Conservation (phyloP, 2,113 vertebrate species). For the Nesospiza acunhae region DNA sequence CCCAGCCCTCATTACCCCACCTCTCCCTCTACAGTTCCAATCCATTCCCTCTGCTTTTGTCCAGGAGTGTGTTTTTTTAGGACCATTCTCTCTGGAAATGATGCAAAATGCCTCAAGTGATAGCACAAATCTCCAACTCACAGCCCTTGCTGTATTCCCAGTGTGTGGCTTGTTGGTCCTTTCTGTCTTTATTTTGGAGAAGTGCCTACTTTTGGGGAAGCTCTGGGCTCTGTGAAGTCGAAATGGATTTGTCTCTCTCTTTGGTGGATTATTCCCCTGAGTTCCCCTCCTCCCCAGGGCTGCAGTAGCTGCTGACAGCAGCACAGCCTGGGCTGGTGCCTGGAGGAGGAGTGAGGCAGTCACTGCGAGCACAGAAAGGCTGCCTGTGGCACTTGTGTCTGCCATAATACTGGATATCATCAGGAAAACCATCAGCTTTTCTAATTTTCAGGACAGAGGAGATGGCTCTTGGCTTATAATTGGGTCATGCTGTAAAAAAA, state of each 20-base stretch:
- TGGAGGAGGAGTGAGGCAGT: not conserved
- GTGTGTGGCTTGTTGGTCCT: not conserved
- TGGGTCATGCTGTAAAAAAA: conserved; percentile 25
- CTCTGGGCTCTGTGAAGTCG: not conserved
- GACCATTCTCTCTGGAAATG: not conserved
- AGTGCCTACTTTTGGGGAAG: not conserved
- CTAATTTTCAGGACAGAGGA: conserved; percentile 43
- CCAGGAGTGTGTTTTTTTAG: not conserved
- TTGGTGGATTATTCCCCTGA: not conserved
- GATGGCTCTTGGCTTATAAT: conserved; percentile 4
- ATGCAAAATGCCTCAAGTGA: not conserved
- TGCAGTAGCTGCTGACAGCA: not conserved
- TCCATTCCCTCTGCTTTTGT: not conserved
- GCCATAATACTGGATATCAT: not conserved
- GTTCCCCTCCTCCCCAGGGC: not conserved
- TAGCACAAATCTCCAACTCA: not conserved
- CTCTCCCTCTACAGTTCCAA: not conserved
- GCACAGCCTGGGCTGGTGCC: not conserved
- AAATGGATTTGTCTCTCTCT: conserved; percentile 5
- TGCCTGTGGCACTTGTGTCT: not conserved
- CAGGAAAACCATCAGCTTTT: conserved; percentile 28
- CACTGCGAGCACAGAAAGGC: not conserved
- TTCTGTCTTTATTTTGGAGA: not conserved
- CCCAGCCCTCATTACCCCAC: not conserved
- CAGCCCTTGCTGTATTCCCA: not conserved